Evolutionary conservation across 1,140 invertebrate genomes (phyloP).

Genomic region (Pseudomyrmex gracilis): DNA sequence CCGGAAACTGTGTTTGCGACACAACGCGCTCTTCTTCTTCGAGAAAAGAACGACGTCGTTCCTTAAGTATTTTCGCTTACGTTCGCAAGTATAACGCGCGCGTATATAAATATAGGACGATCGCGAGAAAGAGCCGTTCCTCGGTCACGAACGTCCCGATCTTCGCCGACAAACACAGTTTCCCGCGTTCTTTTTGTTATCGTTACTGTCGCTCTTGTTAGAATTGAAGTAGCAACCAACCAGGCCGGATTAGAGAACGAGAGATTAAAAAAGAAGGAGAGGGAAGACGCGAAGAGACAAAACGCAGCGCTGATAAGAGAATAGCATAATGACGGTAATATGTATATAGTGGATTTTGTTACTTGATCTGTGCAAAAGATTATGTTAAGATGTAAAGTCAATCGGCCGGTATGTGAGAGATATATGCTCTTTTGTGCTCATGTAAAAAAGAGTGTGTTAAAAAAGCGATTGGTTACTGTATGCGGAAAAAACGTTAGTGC

Average conservation of each 20-base stretch:
- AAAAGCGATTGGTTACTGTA: slow-evolving; percentile 67
- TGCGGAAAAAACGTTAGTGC: slow-evolving; percentile 72
- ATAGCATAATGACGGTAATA: slow-evolving; percentile 52
- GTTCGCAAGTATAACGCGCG: neutral
- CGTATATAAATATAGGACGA: neutral
- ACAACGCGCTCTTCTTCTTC: slow-evolving; percentile 71
- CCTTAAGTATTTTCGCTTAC: neutral
- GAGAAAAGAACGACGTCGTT: neutral
- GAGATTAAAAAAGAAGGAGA: slow-evolving; percentile 42
- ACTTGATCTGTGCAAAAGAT: slow-evolving; percentile 41
- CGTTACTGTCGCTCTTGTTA: slow-evolving; percentile 60
- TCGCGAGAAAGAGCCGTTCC: neutral
- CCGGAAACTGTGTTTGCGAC: slow-evolving; percentile 84
- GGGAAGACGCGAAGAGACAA: slow-evolving; percentile 43
- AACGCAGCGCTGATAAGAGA: slow-evolving; percentile 53
- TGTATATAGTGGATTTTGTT: slow-evolving; percentile 63
- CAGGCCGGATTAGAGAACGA: slow-evolving; percentile 66
- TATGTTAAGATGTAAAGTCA: slow-evolving; percentile 58
- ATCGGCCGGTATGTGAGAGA: slow-evolving; percentile 48
- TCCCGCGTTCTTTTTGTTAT: slow-evolving; percentile 62
- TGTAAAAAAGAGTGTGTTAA: slow-evolving; percentile 58
- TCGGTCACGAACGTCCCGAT: neutral
- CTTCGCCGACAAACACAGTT: slow-evolving; percentile 83
- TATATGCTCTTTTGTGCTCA: slow-evolving; percentile 65
- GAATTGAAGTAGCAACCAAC: slow-evolving; percentile 64